Evolutionary conservation across 2,888 invertebrate genomes (phyloP).

Genomic region (Cyaniris semiargus): DNA sequence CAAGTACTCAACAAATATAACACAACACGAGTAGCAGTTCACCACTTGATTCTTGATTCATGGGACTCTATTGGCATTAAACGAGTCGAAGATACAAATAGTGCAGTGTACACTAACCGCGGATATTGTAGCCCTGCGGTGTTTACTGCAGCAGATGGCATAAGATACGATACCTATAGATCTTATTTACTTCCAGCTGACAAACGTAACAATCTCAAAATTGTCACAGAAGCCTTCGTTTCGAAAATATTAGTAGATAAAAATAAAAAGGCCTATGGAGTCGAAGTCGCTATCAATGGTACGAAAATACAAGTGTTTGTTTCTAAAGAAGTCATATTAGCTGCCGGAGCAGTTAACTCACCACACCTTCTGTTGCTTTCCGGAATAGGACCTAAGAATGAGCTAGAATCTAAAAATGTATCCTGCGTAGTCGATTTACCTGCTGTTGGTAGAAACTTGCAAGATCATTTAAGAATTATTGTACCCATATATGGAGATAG

Average conservation of each 20-base stretch:
- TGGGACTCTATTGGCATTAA: constrained; percentile 69
- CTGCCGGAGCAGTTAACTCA: constrained; percentile 71
- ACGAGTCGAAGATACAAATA: constrained; percentile 62
- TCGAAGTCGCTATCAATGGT: constrained; percentile 53
- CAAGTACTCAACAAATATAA: constrained; percentile 69
- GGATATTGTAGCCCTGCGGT: constrained; percentile 62
- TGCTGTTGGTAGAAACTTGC: constrained; percentile 77
- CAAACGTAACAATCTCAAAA: constrained; percentile 56
- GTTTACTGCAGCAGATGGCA: constrained; percentile 69
- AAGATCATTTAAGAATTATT: constrained; percentile 72
- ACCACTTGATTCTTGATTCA: constrained; percentile 53
- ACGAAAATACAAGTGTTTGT: constrained; percentile 47
- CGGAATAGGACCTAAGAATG: constrained; percentile 69
- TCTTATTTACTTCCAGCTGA: constrained; percentile 63
- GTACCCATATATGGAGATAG: constrained; percentile 56
- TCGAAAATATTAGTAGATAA: constrained; percentile 72
- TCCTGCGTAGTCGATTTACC: constrained; percentile 58
- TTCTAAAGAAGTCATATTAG: constrained; percentile 69
- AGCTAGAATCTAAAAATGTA: constrained; percentile 60
- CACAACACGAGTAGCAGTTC: constrained; percentile 56
- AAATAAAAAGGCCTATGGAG: constrained; percentile 59
- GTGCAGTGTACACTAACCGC: constrained; percentile 61
- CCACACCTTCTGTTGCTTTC: constrained; percentile 76
- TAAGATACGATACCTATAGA: constrained; percentile 69
- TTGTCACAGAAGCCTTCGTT: constrained; percentile 71